Evolutionary conservation across 2,888 invertebrate genomes (phyloP), one percentile per base, ranked within the genome.

Genomic region (Drosophila bunnanda): DNA sequence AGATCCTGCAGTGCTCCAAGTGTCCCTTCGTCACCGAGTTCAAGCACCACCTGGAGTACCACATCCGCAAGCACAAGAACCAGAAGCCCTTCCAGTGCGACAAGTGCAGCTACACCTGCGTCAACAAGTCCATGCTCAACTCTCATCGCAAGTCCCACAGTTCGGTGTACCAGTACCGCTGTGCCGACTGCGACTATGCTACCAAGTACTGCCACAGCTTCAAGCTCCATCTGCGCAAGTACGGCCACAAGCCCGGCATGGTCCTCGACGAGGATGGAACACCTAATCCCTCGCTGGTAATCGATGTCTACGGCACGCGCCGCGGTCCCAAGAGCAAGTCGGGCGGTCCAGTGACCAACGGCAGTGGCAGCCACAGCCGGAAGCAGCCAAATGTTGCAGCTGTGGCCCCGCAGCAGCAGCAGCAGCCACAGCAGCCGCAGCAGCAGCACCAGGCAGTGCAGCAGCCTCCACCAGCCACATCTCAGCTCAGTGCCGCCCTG

Each of bases 51-150:
- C 93, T 99, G 69, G 99, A 99, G 91, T 99, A 99, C 89, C 99
- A 99, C 91, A 94, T 98, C 91, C 94, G 98, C 46, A 99, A 99
- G 91, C 99, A 99, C 92, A 94, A 96, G 85, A 98, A 98, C 41
- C 96, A 96, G 0, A 99, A 99, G 91, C 99, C 99, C 2, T 99
- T 97, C 93, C 96, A 97, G 91, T 99, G 99, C 92, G 94, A 94
- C 75, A 95, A 97, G 90, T 99, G 99, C 91, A 94, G 94, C 20
- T 98, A 98, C 89, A 94, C 95, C 0, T 99, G 98, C 91, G 98
- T 98, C n/a, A 99, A 98, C 93, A 98, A 98, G 92, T 99, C 99
- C 0, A 99, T 99, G 99, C 94, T 99, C 61, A 99, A 98, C 93
- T 98, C 98, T 0, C 99, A 99, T 91, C 94, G 98, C 90, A 99